Percentiles rank a stretch among this genome's conserved stretches.
Conservation (phyloP, 2,797 vertebrate genomes). For the Sebastes melanostomus region DNA sequence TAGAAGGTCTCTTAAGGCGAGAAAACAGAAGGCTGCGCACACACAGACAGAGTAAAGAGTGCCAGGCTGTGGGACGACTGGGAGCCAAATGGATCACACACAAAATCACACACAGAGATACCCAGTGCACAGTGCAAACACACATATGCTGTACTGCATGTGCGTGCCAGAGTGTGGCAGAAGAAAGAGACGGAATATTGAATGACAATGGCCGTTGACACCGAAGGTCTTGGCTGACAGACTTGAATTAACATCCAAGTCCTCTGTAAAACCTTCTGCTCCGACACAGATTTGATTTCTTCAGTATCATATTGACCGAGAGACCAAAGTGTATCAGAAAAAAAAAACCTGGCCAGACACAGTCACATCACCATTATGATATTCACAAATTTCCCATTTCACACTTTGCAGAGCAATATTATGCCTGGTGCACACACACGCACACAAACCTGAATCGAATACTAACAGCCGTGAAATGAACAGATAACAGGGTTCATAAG, state of each 20-base stretch:
- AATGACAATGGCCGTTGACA: constrained; percentile 38
- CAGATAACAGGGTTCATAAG: constrained; percentile 24
- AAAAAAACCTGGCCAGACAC: constrained; percentile 11
- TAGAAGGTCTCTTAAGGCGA: constrained; percentile 47
- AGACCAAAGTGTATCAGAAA: neutral
- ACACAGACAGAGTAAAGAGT: constrained; percentile 9
- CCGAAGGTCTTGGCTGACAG: constrained; percentile 25
- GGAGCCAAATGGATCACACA: constrained; percentile 69
- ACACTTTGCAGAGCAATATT: constrained; percentile 33
- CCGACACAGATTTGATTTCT: constrained; percentile 28
- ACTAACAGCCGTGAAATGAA: constrained; percentile 57
- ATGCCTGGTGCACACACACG: neutral
- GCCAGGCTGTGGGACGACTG: constrained; percentile 53
- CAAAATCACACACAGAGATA: constrained; percentile 57
- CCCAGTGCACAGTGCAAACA: constrained; percentile 45
- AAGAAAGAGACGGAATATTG: constrained; percentile 24
- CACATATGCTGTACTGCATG: constrained; percentile 51
- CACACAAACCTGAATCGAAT: constrained; percentile 17
- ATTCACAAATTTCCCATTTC: constrained; percentile 51
- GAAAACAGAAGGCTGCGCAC: constrained; percentile 57
- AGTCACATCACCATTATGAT: constrained; percentile 1
- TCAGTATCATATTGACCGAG: neutral
- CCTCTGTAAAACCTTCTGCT: constrained; percentile 27
- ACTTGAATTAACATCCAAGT: constrained; percentile 38
- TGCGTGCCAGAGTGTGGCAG: constrained; percentile 43